Evolutionary conservation across 2,797 vertebrate genomes (phyloP).

Genomic region (Brachymystax lenok): DNA sequence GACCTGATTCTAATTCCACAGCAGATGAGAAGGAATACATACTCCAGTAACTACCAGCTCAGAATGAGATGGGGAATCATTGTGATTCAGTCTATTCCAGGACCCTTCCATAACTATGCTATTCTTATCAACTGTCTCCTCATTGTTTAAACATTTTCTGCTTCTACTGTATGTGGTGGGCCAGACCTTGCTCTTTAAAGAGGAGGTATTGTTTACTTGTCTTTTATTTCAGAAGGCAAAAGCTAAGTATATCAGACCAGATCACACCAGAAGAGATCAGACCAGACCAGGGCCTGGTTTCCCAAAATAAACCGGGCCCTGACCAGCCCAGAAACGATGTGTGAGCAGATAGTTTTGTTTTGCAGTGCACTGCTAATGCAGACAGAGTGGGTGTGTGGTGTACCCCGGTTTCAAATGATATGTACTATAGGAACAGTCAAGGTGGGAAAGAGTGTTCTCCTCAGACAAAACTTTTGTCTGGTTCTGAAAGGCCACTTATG

Average conservation of each 20-base stretch:
- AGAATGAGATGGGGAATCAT: neutral
- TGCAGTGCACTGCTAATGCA: neutral
- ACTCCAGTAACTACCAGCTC: neutral
- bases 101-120: conserved; percentile 2
- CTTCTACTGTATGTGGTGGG: neutral
- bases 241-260: neutral
- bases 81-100: conserved; percentile 1
- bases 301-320: too few species aligned
- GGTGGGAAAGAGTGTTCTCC: neutral
- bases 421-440: neutral
- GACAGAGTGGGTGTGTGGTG: neutral
- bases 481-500: neutral
- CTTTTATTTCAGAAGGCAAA: conserved; percentile 6
- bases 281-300: too few species aligned
- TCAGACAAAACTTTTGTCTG: neutral
- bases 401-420: neutral
- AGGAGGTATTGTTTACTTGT: conserved; percentile 8
- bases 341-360: neutral
- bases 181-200: neutral
- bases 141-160: conserved; percentile 13
- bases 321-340: neutral
- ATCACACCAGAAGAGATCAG: too few species aligned
- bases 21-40: conserved; percentile 2
- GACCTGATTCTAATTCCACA: conserved; percentile 3
- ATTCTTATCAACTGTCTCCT: neutral